Percentiles rank a stretch among this genome's conserved stretches.
phyloP scores from a whole-genome alignment of 2,888 invertebrate species.

The Drosophila koepferae region DNA sequence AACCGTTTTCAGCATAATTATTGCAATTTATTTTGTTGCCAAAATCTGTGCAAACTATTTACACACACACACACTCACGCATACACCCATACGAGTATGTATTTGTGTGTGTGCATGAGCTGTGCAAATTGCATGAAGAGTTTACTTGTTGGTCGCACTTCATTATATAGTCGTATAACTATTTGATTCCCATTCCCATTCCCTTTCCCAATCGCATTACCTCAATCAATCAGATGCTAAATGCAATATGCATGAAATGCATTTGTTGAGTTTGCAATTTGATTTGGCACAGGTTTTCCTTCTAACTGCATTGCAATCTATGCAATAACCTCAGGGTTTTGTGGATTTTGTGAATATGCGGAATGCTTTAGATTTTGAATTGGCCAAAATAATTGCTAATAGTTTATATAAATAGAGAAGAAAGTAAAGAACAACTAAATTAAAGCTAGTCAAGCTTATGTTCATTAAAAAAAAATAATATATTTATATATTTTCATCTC shows the following conservation, averaged over 20 bases:
- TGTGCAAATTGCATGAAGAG: constrained; percentile 63
- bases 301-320: background rate
- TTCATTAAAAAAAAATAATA: too few relatives aligned
- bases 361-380: background rate
- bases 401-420: background rate
- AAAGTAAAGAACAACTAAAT: too few relatives aligned
- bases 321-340: background rate
- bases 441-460: too few relatives aligned
- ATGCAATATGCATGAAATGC: constrained; percentile 52
- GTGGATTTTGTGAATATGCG: background rate
- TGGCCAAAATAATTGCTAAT: background rate
- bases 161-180: constrained; percentile 57
- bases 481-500: background rate
- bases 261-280: constrained; percentile 54
- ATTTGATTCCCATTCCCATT: constrained; percentile 1
- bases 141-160: constrained; percentile 62
- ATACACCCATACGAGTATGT: too few relatives aligned
- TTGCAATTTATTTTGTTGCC: constrained; percentile 74
- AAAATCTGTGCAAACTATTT: constrained; percentile 69
- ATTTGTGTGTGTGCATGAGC: constrained; percentile 26
- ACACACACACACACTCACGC: constrained; percentile 19
- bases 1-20: constrained; percentile 64
- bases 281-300: constrained; percentile 28
- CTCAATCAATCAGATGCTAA: constrained; percentile 61
- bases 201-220: background rate